Base-by-base conservation (phyloP, 2,113 vertebrate genomes). In the Malaclemys terrapin region DNA sequence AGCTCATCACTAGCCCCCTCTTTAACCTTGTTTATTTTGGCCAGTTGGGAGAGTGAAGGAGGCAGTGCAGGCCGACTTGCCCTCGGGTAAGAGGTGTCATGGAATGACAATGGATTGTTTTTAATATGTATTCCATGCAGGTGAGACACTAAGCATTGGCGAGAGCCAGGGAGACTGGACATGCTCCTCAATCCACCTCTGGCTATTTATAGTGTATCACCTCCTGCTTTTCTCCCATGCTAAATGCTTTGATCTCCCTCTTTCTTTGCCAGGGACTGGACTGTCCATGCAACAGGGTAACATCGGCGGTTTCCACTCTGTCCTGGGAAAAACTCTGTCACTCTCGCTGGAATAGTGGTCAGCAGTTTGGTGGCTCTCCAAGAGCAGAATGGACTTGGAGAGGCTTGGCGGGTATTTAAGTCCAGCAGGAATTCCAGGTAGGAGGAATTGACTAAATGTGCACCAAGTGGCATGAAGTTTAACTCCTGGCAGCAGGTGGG, bases 281-380 rank as follows among this genome's bases (percentile, higher is more conserved):
- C 42, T 2, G 45, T n/a, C 38, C 85, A 59, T 42, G 45, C 82
- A 52, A 2, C n/a, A 53, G 79, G 84, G 89, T 75, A 85, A 42
- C 1, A 59, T 81, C 53, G 87, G 62, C 84, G 84, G 52, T 3
- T 90, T 27, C 88, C 91, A 75, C 3, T 92, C 80, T 92, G 93
- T 94, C 94, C 93, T 90, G 94, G 91, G 94, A 65, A 95, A 94
- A 96, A 93, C 93, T 75, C 85, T 92, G 88, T 76, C 49, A 14
- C 2, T 1, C 20, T 93, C 91, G 86, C 95, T 96, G 95, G 88
- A 89, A 82, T 78, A 45, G 31, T 50, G 65, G 81, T 96, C 92
- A 96, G 92, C 1, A 49, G 8, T 10, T 10, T 88, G 93, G 96
- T 47, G 91, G 27, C 47, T 16, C 88, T 95, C 91, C 89, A 94